A percentile compares a stretch with the other conserved stretches of the same genome.
These are phyloP conservation scores for Sebastes matsubarae DNA, from an alignment of 2,797 vertebrate genomes.

Conservation along the genomic window DNA sequence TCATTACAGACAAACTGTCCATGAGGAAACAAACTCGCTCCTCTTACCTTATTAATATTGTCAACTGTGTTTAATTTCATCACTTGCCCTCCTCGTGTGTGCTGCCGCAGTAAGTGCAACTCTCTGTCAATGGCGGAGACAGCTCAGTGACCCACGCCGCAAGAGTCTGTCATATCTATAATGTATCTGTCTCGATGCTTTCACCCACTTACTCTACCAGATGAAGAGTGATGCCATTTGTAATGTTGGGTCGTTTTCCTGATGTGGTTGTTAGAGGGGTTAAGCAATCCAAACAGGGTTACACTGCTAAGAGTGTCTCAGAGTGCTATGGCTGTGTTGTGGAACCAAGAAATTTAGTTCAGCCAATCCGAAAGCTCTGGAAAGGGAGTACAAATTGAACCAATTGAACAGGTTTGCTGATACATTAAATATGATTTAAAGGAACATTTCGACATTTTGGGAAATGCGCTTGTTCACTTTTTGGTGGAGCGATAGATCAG, in stretches of 20 bases:
- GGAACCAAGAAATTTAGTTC: conserved; percentile 3
- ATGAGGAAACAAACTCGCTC: conserved; percentile 66
- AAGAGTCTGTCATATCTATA: conserved; percentile 72
- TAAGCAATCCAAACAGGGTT: conserved; percentile 41
- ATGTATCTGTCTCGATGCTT: conserved; percentile 69
- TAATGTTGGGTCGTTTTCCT: conserved; percentile 45
- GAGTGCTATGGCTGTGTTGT: background rate
- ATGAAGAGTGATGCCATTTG: conserved; percentile 62
- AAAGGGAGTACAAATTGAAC: background rate
- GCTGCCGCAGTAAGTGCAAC: conserved; percentile 43
- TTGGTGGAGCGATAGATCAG: background rate
- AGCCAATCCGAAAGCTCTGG: conserved; percentile 1
- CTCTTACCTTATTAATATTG: conserved; percentile 76
- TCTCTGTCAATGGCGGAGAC: conserved; percentile 59
- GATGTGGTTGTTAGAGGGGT: conserved; percentile 51
- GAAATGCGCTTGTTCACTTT: background rate
- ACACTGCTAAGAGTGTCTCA: background rate
- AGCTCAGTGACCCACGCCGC: conserved; percentile 69
- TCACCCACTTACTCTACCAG: conserved; percentile 58
- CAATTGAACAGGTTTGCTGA: background rate
- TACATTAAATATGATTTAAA: background rate
- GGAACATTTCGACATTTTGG: background rate
- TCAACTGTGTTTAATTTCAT: conserved; percentile 78
- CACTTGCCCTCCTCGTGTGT: conserved; percentile 27
- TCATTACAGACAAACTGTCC: conserved; percentile 66